phyloP scores from a whole-genome alignment of 2,797 vertebrate genomes.

The Sebastolobus alascanus region DNA sequence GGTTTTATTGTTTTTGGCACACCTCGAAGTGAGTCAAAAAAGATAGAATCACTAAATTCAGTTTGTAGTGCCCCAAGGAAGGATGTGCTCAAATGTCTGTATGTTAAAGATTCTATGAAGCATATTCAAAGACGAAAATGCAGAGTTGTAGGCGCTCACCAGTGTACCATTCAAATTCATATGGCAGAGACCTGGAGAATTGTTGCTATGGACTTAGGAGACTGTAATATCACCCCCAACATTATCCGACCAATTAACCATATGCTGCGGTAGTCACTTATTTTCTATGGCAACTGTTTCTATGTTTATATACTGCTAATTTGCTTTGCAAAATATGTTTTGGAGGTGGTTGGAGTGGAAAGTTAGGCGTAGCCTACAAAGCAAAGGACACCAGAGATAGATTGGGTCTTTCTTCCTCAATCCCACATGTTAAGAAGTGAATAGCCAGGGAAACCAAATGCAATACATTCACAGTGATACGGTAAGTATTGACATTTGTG shows the following conservation, averaged over 20 bases:
- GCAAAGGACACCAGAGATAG: no score
- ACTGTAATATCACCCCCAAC: background rate
- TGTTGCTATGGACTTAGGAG: background rate
- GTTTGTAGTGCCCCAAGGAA: conserved; percentile 23
- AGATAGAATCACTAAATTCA: conserved; percentile 44
- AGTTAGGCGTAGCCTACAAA: no score
- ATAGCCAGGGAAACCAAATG: background rate
- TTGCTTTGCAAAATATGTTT: background rate
- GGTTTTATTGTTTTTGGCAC: conserved; percentile 57
- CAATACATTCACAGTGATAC: background rate
- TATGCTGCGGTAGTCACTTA: background rate
- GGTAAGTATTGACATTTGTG: no score
- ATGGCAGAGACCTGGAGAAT: background rate
- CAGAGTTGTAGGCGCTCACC: background rate
- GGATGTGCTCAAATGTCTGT: conserved; percentile 2
- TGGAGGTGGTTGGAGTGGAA: background rate
- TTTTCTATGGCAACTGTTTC: background rate
- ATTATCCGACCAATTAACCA: background rate
- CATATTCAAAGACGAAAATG: conserved; percentile 29
- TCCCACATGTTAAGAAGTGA: background rate
- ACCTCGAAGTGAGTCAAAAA: conserved; percentile 59
- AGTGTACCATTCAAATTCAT: background rate
- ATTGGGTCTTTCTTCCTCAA: no score
- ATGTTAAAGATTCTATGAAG: conserved; percentile 13
- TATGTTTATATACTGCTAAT: background rate